Percentiles rank a stretch among this genome's conserved stretches.
Evolutionary conservation across 2,888 invertebrate species (phyloP).

Genomic region (Epinotia demarniana): DNA sequence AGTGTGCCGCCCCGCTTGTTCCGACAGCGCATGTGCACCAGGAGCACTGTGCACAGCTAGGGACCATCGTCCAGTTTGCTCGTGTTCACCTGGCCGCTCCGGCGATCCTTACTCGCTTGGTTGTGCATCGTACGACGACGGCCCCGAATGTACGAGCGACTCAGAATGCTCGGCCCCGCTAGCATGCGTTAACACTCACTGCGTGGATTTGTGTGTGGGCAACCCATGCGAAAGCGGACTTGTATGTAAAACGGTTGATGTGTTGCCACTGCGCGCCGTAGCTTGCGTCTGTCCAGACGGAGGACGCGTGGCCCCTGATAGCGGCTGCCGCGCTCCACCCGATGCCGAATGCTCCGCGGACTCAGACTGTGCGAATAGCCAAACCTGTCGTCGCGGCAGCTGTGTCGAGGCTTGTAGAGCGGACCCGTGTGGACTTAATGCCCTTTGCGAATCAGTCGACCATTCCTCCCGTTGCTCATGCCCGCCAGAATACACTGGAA

Average conservation of each 20-base stretch:
- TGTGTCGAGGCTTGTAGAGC: constrained; percentile 92
- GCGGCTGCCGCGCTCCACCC: constrained; percentile 87
- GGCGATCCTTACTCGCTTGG: constrained; percentile 91
- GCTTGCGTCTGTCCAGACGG: constrained; percentile 95
- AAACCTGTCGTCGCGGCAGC: constrained; percentile 90
- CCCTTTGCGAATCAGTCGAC: constrained; percentile 90
- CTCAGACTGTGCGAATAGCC: constrained; percentile 89
- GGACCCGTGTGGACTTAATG: constrained; percentile 92
- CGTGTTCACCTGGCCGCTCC: constrained; percentile 89
- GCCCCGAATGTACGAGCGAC: constrained; percentile 89
- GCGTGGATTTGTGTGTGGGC: constrained; percentile 91
- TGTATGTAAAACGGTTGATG: constrained; percentile 91
- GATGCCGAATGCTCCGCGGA: constrained; percentile 88
- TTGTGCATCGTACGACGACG: constrained; percentile 65
- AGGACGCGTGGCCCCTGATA: constrained; percentile 89
- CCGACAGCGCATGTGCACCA: constrained; percentile 91
- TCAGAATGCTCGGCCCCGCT: constrained; percentile 90
- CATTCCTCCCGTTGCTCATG: constrained; percentile 92
- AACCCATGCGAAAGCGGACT: constrained; percentile 91
- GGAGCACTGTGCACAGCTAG: constrained; percentile 90
- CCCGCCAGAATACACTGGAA: constrained; percentile 90
- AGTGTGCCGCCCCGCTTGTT: constrained; percentile 92
- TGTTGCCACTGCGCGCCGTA: constrained; percentile 91
- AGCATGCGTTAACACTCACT: constrained; percentile 91
- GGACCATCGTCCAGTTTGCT: constrained; percentile 91